Base-by-base conservation (phyloP, 2,888 invertebrate genomes). In the Temnothorax unifasciatus region DNA sequence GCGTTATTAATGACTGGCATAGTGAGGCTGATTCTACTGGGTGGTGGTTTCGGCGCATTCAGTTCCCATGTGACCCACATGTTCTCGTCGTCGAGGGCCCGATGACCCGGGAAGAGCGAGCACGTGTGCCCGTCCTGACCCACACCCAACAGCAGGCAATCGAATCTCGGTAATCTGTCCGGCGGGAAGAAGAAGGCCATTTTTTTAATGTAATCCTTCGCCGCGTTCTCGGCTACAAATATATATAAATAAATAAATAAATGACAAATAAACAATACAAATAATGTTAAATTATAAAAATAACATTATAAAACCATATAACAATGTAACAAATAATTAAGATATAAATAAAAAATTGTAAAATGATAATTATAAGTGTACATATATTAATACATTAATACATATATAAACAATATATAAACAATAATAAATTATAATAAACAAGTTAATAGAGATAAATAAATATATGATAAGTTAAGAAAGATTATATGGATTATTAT, bases 81-180 rank as follows among this genome's bases (percentile, higher is more conserved):
- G 1, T 94, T 93, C 0, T 94, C 95, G 93, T 97, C 98, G 0
- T 96, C 93, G 2, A 98, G 95, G 9, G 97, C 94, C 4, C 79
- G 79, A 94, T 98, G 98, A 0, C 96, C 97, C 0, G 99, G 99
- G 95, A 99, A 99, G 21, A 99, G 95, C 0, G 99, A 99, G 93
- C 99, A 99, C 0, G 99, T 99, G 95, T 99, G 99, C 0, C 99
- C 99, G 94, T 99, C 99, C 0, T 99, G 99, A 0, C 99, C 99
- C 97, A 99, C 97, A 18, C 99, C 99, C 34, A 99, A 95, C 13
- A 99, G 95, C 0, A 99, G 95, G 69, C 99, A 94, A 95, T 99
- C 99, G 94, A 99, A 99, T 86, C 96, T 94, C 0, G 98, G 98
- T 77, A 96, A 91, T 92, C 92, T 95, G 93, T 93, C 96, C 73